These are phyloP conservation scores for Beroe ovata DNA, from an alignment of 37 sponge, comb jelly and placozoan genomes.

Conservation along the genomic window DNA sequence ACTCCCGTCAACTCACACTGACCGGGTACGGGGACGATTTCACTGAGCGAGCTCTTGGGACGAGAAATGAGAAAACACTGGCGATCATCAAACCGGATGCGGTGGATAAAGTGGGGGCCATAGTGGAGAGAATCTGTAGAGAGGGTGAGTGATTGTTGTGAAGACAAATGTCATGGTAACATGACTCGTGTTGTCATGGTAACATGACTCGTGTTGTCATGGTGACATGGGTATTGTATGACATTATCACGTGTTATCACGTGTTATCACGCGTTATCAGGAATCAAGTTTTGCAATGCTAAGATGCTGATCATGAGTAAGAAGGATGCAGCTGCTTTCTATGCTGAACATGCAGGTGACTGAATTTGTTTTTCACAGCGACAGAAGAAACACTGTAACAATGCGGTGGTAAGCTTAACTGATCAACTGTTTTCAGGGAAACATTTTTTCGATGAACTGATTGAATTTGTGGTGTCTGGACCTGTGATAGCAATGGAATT, in stretches of 20 bases:
- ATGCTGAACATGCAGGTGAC: slow-evolving; percentile 76
- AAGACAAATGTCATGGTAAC: too few relatives aligned
- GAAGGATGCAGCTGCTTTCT: slow-evolving; percentile 83
- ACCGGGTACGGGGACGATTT: slow-evolving; percentile 88
- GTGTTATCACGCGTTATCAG: too few relatives aligned
- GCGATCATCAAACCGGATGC: slow-evolving; percentile 87
- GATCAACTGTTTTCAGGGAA: slow-evolving; percentile 39
- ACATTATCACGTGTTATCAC: too few relatives aligned
- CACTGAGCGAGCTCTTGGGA: slow-evolving; percentile 75
- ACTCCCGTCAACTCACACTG: slow-evolving; percentile 88
- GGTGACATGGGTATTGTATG: too few relatives aligned
- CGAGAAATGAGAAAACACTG: slow-evolving; percentile 80
- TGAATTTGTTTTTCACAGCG: slow-evolving; percentile 70
- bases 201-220: too few relatives aligned
- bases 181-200: too few relatives aligned
- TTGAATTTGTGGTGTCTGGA: slow-evolving; percentile 77
- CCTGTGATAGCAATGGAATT: slow-evolving; percentile 85
- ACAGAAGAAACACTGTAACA: not conserved
- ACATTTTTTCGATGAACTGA: slow-evolving; percentile 66
- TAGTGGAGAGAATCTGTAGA: slow-evolving; percentile 33
- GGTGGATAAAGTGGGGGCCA: slow-evolving; percentile 73
- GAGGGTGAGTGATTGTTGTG: slow-evolving; percentile 18
- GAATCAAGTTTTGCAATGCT: slow-evolving; percentile 78
- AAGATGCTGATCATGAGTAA: slow-evolving; percentile 77
- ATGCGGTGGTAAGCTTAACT: too few relatives aligned